Percentiles rank a stretch among this genome's conserved stretches.
These are phyloP conservation scores for Anas bernieri DNA, from an alignment of 2,797 vertebrate genomes.

Conservation along the genomic window DNA sequence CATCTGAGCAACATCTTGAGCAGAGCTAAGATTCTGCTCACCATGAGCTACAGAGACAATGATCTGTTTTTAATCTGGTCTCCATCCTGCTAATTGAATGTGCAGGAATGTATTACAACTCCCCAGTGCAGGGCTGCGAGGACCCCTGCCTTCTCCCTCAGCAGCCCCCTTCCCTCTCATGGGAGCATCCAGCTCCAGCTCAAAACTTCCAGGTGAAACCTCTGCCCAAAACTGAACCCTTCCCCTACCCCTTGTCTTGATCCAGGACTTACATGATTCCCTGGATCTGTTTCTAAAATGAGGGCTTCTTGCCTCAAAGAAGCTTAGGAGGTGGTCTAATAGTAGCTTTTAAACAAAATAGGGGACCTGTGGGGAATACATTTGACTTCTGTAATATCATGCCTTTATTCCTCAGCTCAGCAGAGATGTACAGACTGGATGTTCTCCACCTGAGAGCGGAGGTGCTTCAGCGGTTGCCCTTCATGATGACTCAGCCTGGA, in stretches of 20 bases:
- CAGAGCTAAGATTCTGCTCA: not conserved
- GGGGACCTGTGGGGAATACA: not conserved
- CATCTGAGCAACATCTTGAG: slow-evolving; percentile 11
- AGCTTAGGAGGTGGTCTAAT: not conserved
- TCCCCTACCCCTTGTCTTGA: not conserved
- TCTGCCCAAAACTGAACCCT: not conserved
- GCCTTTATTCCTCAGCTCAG: not conserved
- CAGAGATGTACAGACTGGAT: fast-evolving
- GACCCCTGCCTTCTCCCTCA: not conserved
- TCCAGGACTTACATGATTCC: not conserved
- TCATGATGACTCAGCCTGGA: not conserved
- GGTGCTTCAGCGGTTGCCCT: not conserved
- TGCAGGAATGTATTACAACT: not conserved
- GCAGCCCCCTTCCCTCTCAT: not conserved
- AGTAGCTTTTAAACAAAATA: not conserved
- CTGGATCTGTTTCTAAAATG: not conserved
- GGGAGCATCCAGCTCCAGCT: not conserved
- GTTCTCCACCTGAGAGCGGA: not conserved
- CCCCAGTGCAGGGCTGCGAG: not conserved
- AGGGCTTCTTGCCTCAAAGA: not conserved
- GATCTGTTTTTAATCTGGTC: slow-evolving; percentile 1
- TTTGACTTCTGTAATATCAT: fast-evolving
- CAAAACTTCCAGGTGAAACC: not conserved
- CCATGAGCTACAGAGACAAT: not conserved
- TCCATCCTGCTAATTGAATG: not conserved